phyloP scores from a whole-genome alignment of 2,797 vertebrate genomes.

The Galago senegalensis region DNA sequence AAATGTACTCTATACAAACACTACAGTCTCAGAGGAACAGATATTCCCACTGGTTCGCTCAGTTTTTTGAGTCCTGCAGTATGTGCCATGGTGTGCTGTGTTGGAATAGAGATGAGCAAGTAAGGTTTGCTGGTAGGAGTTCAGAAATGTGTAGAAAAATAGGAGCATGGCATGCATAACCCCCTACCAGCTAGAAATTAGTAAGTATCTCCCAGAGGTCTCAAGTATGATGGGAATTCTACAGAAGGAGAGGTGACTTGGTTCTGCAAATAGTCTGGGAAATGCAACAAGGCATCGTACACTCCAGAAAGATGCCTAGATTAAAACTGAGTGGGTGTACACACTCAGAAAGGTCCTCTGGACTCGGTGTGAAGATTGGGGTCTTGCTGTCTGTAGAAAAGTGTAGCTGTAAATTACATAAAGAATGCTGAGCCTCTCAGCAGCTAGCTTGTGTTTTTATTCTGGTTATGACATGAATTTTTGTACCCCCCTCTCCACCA shows the following conservation, averaged over 20 bases:
- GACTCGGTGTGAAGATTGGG: not conserved
- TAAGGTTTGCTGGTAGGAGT: not conserved
- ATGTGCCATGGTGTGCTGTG: not conserved
- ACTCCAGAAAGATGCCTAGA: conserved; percentile 66
- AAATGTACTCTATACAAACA: not conserved
- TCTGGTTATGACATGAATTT: not conserved
- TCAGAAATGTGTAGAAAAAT: not conserved
- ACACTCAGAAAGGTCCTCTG: not conserved
- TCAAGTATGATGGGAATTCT: conserved; percentile 4
- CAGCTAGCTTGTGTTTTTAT: not conserved
- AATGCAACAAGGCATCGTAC: not conserved
- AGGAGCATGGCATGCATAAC: not conserved
- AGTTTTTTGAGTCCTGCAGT: not conserved
- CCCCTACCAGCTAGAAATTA: not conserved
- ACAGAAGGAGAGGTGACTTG: conserved; percentile 7
- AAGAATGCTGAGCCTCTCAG: not conserved
- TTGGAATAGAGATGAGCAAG: not conserved
- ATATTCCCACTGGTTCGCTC: not conserved
- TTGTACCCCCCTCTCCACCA: not conserved
- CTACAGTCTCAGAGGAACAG: not conserved
- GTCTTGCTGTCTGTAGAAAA: not conserved
- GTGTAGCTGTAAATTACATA: not conserved
- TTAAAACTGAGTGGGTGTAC: not conserved
- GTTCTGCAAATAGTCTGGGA: conserved; percentile 60
- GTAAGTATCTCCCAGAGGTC: not conserved